Evolutionary conservation across 1,140 invertebrate genomes (phyloP).

Genomic region (Papilio xuthus): DNA sequence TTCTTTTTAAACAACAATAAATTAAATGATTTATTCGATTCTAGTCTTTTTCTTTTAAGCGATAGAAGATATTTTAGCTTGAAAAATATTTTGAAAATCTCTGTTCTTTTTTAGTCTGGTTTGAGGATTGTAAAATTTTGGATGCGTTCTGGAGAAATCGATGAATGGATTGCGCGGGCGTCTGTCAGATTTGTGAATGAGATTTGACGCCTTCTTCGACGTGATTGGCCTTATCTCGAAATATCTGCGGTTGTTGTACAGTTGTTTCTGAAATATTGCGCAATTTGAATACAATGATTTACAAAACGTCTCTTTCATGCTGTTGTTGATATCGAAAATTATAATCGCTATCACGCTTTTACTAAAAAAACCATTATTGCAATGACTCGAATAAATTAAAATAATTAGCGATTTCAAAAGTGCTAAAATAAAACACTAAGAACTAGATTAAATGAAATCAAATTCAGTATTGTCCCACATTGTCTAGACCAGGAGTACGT

Average conservation of each 20-base stretch:
- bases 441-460: neutral
- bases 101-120: neutral
- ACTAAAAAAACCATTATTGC: neutral
- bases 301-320: neutral
- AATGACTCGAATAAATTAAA: neutral
- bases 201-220: conserved; percentile 20
- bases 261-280: conserved; percentile 7
- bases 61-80: neutral
- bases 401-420: too few species aligned
- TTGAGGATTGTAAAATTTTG: conserved; percentile 12
- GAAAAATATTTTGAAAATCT: neutral
- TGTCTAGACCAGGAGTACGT: conserved; percentile 11
- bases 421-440: neutral
- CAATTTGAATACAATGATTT: conserved; percentile 22
- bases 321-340: neutral
- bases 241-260: conserved; percentile 19
- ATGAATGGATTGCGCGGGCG: conserved; percentile 29
- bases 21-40: conserved; percentile 13
- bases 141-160: conserved; percentile 16
- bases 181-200: conserved; percentile 30
- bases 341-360: neutral
- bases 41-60: neutral
- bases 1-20: conserved; percentile 5
- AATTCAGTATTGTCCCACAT: neutral
- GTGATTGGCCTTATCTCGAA: neutral